Percentiles rank a stretch among this genome's conserved stretches.
Evolutionary conservation across 2,797 vertebrate genomes (phyloP).

Genomic region (Lepus townsendii): DNA sequence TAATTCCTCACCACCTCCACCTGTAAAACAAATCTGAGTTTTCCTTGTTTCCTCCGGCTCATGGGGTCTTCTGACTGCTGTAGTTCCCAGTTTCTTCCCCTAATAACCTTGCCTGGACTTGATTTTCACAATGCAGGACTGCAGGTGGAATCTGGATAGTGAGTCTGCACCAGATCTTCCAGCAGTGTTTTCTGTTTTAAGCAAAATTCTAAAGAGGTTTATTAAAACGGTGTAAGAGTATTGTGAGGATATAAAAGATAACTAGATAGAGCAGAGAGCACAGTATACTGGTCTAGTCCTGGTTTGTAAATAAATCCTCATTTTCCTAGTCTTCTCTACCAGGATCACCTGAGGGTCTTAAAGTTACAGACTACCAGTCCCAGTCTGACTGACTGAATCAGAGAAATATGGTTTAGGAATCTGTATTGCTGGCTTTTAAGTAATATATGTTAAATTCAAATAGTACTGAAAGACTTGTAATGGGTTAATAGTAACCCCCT

Average conservation of each 20-base stretch:
- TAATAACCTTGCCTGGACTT: neutral
- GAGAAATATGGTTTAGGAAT: neutral
- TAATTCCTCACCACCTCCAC: neutral
- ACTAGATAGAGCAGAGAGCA: neutral
- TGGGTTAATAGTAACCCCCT: neutral
- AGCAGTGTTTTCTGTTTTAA: neutral
- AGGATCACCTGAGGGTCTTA: neutral
- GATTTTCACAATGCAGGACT: neutral
- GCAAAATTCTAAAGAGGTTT: constrained; percentile 11
- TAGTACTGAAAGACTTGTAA: neutral
- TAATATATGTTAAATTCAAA: neutral
- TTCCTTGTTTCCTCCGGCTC: neutral
- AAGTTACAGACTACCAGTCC: neutral
- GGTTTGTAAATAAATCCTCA: neutral
- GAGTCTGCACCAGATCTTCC: neutral
- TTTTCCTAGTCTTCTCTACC: neutral
- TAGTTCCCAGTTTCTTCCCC: neutral
- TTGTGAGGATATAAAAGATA: neutral
- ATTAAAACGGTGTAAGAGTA: neutral
- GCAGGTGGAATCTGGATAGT: neutral
- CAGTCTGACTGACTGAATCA: neutral
- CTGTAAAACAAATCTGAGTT: neutral
- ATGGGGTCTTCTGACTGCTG: neutral
- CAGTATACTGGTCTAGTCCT: neutral
- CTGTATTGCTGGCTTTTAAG: neutral